Conservation (phyloP, 2,113 vertebrate species). For the Pluvianellus socialis region DNA sequence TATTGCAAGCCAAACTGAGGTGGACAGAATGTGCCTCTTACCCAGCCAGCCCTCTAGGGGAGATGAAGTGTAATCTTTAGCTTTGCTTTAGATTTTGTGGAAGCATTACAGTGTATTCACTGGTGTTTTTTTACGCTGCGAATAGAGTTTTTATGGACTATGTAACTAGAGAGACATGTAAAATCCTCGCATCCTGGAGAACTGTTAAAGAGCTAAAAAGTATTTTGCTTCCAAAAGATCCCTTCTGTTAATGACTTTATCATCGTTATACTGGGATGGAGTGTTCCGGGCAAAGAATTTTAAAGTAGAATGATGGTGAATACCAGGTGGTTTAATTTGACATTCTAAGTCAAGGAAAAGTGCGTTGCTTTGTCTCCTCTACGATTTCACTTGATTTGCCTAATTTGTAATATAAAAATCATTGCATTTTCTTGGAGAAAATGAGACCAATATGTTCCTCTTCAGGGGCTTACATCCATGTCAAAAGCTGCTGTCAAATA, state of each 20-base stretch:
- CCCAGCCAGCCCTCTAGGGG: slow-evolving; percentile 45
- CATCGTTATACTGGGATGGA: not conserved
- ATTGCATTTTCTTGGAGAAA: not conserved
- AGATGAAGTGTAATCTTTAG: not conserved
- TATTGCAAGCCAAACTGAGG: slow-evolving; percentile 43
- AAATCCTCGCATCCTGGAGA: not conserved
- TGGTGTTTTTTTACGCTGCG: not conserved
- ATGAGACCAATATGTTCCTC: not conserved
- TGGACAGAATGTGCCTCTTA: slow-evolving; percentile 59
- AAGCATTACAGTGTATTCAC: not conserved
- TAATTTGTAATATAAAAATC: not conserved
- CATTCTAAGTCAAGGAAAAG: not conserved
- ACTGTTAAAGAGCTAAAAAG: not conserved
- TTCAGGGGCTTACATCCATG: not conserved
- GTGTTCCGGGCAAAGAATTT: not conserved
- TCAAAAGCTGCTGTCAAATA: not conserved
- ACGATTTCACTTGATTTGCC: not conserved
- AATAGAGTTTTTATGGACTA: not conserved
- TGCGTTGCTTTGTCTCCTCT: not conserved
- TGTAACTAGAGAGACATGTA: not conserved
- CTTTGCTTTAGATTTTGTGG: not conserved
- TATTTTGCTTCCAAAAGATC: not conserved
- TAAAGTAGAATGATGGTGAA: not conserved
- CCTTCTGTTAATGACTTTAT: not conserved
- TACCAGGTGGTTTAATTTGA: not conserved